Percentiles rank a stretch among this genome's conserved stretches.
phyloP scores from a whole-genome alignment of 30 jellyfish, hydroid and myxozoan genomes.

The Aurelia sp. region DNA sequence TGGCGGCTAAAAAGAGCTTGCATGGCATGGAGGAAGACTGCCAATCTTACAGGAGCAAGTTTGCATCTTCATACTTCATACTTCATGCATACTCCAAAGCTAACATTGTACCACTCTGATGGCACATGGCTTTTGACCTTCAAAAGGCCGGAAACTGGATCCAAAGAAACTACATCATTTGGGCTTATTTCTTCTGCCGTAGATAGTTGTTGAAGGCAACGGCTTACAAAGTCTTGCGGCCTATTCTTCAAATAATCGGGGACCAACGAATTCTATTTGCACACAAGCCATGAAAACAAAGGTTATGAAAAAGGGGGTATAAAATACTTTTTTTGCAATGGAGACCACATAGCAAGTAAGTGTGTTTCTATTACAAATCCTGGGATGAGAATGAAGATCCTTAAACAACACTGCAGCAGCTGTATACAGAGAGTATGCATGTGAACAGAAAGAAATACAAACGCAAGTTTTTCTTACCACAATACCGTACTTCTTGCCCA shows the following conservation, averaged over 20 bases:
- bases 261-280: too few relatives aligned
- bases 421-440: too few relatives aligned
- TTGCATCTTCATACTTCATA: too few relatives aligned
- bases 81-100: slow-evolving; percentile 18
- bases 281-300: not conserved
- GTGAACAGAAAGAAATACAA: too few relatives aligned
- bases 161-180: slow-evolving; percentile 3
- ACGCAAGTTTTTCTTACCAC: too few relatives aligned
- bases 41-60: slow-evolving; percentile 1
- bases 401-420: too few relatives aligned
- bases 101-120: slow-evolving; percentile 23
- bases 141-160: slow-evolving; percentile 11
- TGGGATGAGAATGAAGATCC: not conserved
- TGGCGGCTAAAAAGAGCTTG: too few relatives aligned
- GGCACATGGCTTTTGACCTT: slow-evolving; percentile 7
- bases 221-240: slow-evolving; percentile 5
- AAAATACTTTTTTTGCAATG: slow-evolving; percentile 4
- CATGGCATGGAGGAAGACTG: too few relatives aligned
- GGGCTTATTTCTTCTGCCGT: not conserved
- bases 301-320: not conserved
- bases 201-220: not conserved
- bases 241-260: slow-evolving; percentile 1
- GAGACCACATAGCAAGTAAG: not conserved
- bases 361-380: not conserved
- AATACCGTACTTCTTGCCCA: too few relatives aligned